A percentile compares a stretch with the other conserved stretches of the same genome.
Conservation (phyloP, 2,113 vertebrate genomes). For the Artemisiospiza belli region DNA sequence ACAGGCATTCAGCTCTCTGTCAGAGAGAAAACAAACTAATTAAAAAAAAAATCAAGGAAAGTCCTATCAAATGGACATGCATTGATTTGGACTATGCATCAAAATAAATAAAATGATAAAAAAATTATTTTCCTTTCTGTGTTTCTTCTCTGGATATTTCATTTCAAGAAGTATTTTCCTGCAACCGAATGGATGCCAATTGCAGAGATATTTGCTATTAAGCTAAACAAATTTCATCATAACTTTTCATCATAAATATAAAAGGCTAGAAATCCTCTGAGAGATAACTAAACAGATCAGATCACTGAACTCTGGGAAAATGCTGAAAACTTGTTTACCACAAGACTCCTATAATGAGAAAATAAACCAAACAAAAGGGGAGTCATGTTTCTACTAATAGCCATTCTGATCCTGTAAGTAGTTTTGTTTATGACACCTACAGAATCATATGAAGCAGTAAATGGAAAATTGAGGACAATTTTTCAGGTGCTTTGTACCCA, state of each 20-base stretch:
- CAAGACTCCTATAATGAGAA: background rate
- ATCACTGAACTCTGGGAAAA: background rate
- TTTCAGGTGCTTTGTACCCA: background rate
- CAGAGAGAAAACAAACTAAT: background rate
- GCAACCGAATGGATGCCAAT: background rate
- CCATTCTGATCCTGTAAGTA: background rate
- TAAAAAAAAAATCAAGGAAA: background rate
- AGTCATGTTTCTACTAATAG: background rate
- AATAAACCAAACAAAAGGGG: background rate
- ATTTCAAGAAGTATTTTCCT: background rate
- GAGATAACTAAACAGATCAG: background rate
- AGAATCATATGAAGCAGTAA: background rate
- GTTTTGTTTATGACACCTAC: background rate
- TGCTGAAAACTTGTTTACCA: background rate
- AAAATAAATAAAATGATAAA: background rate
- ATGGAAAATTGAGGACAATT: background rate
- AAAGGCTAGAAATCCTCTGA: background rate
- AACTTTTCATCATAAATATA: background rate
- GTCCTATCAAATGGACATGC: background rate
- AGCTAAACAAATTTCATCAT: background rate
- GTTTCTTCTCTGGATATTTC: background rate
- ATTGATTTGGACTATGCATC: background rate
- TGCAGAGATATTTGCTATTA: background rate
- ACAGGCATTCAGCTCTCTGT: background rate
- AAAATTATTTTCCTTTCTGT: background rate